phyloP scores from a whole-genome alignment of 2,113 vertebrate species.

The Xyliphius kryptos region DNA sequence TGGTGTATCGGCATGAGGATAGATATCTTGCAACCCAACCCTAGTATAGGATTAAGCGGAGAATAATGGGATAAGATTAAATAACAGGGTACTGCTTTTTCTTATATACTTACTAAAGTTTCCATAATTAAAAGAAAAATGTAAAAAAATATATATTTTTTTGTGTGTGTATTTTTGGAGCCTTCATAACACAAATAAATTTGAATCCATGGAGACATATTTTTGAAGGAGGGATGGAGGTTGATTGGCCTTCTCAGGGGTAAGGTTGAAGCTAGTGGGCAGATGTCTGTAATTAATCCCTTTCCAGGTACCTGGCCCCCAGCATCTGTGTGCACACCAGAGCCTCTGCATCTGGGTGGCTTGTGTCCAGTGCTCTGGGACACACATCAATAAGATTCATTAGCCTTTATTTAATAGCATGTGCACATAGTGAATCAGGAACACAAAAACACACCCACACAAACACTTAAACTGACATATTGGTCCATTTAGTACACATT shows the following conservation, averaged over 20 bases:
- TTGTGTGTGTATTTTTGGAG: too few relatives aligned
- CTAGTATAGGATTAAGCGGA: too few relatives aligned
- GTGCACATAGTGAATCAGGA: constrained; percentile 37
- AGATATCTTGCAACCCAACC: too few relatives aligned
- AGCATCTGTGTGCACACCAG: constrained; percentile 59
- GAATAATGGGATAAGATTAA: too few relatives aligned
- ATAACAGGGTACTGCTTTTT: too few relatives aligned
- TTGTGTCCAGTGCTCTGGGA: constrained; percentile 55
- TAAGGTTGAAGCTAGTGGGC: constrained; percentile 61
- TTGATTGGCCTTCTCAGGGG: constrained; percentile 54
- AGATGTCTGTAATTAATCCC: constrained; percentile 74
- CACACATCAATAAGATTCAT: constrained; percentile 59
- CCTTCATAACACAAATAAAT: too few relatives aligned
- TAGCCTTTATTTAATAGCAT: constrained; percentile 57
- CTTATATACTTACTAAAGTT: too few relatives aligned
- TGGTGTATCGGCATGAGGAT: too few relatives aligned
- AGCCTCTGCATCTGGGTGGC: constrained; percentile 51
- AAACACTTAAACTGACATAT: constrained; percentile 33
- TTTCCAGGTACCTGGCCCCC: constrained; percentile 59
- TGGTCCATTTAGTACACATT: constrained; percentile 46
- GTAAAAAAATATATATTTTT: too few relatives aligned
- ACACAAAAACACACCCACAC: constrained; percentile 49
- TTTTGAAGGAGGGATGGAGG: constrained; percentile 44
- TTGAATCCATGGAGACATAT: constrained; percentile 7
- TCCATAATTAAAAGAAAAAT: too few relatives aligned